These are phyloP conservation scores for Drosophila peninsularis DNA, from an alignment of 2,888 invertebrate genomes.

Conservation along the genomic window DNA sequence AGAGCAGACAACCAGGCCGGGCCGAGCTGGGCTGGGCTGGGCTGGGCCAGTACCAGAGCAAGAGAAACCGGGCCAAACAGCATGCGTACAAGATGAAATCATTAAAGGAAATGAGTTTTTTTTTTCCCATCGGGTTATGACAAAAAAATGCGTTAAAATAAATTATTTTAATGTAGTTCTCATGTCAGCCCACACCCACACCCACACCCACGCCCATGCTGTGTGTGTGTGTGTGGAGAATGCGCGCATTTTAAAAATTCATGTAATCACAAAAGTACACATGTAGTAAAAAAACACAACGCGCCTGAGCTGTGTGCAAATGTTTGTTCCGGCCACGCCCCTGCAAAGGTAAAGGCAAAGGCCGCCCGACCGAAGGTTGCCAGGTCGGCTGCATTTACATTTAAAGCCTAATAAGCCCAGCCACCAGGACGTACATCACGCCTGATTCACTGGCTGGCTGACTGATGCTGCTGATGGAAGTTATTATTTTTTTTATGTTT, in stretches of 20 bases:
- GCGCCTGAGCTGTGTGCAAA: constrained; percentile 69
- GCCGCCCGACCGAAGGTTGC: not conserved
- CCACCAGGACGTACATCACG: constrained; percentile 46
- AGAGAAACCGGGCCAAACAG: constrained; percentile 40
- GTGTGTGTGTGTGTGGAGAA: constrained; percentile 38
- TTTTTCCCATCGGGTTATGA: constrained; percentile 78
- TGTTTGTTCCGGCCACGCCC: constrained; percentile 54
- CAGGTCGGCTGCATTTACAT: constrained; percentile 33
- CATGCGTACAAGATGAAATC: constrained; percentile 77
- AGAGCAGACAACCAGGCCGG: constrained; percentile 24
- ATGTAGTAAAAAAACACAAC: constrained; percentile 70
- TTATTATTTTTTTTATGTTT: not conserved
- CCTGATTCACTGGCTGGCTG: constrained; percentile 44
- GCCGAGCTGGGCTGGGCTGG: not conserved
- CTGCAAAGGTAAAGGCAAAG: constrained; percentile 1
- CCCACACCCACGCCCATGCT: constrained; percentile 1
- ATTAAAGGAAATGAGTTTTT: constrained; percentile 81
- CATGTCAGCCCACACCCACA: constrained; percentile 66
- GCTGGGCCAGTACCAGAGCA: not conserved
- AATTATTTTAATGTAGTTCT: constrained; percentile 84
- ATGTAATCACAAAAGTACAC: constrained; percentile 80
- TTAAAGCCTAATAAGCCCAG: constrained; percentile 54
- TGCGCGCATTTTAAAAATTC: constrained; percentile 78
- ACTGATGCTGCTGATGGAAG: not conserved
- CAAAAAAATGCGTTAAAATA: constrained; percentile 82